Evolutionary conservation across 1,140 invertebrate species (phyloP).

Genomic region (Mactra quadrangularis): DNA sequence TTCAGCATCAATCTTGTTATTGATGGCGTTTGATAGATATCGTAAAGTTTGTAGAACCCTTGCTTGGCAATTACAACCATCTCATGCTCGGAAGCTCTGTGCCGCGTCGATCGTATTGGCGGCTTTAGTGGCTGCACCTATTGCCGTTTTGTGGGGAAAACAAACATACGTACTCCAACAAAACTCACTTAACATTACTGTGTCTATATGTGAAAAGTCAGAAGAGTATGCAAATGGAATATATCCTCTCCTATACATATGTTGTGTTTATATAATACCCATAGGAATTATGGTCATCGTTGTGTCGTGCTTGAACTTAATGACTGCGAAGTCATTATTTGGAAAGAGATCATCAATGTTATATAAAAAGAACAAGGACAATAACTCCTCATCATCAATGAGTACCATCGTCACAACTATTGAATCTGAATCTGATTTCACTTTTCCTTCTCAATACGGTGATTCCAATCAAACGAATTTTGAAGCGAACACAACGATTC

Average conservation of each 20-base stretch:
- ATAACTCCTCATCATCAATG: background rate
- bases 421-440: background rate
- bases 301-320: constrained; percentile 19
- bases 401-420: background rate
- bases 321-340: constrained; percentile 30
- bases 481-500: too few relatives aligned
- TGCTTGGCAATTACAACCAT: constrained; percentile 60
- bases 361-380: background rate
- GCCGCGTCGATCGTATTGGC: constrained; percentile 4
- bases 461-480: too few relatives aligned
- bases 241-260: constrained; percentile 32
- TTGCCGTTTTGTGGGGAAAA: constrained; percentile 49
- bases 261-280: constrained; percentile 36
- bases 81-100: constrained; percentile 40
- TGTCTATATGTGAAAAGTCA: constrained; percentile 56
- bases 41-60: constrained; percentile 69
- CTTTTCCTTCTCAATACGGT: too few relatives aligned
- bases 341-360: background rate
- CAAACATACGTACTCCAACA: constrained; percentile 29
- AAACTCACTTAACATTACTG: constrained; percentile 11
- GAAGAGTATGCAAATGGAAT: constrained; percentile 28
- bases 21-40: constrained; percentile 70
- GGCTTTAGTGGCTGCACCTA: constrained; percentile 5
- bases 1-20: constrained; percentile 65
- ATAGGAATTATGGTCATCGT: constrained; percentile 31